Evolutionary conservation across 1,140 invertebrate genomes (phyloP), one percentile per base, ranked within the genome.

Genomic region (Anagrus nilaparvatae): DNA sequence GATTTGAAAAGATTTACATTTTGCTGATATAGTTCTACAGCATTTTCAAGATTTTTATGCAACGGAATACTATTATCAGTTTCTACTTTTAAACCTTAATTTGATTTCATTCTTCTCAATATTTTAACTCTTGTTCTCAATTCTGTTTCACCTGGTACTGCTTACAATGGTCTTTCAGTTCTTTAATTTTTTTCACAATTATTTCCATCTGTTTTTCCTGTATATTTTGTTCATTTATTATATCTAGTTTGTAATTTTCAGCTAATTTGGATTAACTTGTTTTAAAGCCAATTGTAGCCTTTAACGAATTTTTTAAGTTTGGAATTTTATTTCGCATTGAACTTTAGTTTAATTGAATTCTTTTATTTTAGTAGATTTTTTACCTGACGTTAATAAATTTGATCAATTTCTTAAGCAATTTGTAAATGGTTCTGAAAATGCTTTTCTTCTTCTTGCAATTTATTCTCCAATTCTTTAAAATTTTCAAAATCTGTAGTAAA

Each of bases 121-220:
- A n/a, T n/a, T n/a, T 41, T 5, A 13, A 37, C 10, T 10, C 35
- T 3, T 24, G 21, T 28, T 20, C n/a, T n/a, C 5, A 35, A 28
- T 31, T 6, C 1, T 21, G 24, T 25, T 46, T 40, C 12, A 38
- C 43, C 0, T 38, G 25, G 10, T 8, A 20, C 20, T 19, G 13
- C n/a, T 16, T n/a, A 16, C 32, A 23, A 14, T 33, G 25, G 7
- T 40, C 29, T 35, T 55, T 40, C 3, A 5, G 19, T 31, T 28
- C 38, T 6, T 27, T 13, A 12, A 23, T 24, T 34, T 44, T n/a
- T 14, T 0, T 41, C 21, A 27, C 36, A 18, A 20, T 42, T 18
- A 31, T 23, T 19, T 6, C 49, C 33, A 21, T 45, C 34, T 0
- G 3, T n/a, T 5, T n/a, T n/a, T n/a, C n/a, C n/a, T n/a, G n/a